These are phyloP conservation scores for Corythucha ciliata DNA, from an alignment of 2,888 invertebrate genomes.

Conservation along the genomic window DNA sequence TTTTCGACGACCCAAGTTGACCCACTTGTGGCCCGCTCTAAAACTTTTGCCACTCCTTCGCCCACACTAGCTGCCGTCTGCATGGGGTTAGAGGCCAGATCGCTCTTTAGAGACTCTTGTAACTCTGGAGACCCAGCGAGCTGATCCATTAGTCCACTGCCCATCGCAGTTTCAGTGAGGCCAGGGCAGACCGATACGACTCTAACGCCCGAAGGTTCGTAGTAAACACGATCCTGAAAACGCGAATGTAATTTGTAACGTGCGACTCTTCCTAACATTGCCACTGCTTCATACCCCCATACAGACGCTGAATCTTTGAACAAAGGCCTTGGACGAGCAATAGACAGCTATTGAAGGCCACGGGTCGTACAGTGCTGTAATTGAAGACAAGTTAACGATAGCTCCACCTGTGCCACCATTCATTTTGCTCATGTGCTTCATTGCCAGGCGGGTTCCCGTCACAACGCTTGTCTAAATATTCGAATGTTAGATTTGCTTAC, in stretches of 20 bases:
- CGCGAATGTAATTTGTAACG: too few relatives aligned
- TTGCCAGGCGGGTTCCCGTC: constrained; percentile 23
- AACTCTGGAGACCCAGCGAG: constrained; percentile 1
- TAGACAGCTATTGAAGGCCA: constrained; percentile 23
- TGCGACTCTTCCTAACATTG: too few relatives aligned
- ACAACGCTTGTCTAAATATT: constrained; percentile 23
- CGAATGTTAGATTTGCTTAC: too few relatives aligned
- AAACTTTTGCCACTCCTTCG: constrained; percentile 20
- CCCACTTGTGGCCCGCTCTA: constrained; percentile 24
- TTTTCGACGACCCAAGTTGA: constrained; percentile 26
- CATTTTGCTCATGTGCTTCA: constrained; percentile 27
- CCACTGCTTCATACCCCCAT: constrained; percentile 21
- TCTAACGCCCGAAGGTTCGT: constrained; percentile 22
- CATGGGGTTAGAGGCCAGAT: background rate
- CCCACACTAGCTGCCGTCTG: constrained; percentile 22
- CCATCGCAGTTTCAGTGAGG: constrained; percentile 23
- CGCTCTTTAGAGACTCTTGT: background rate
- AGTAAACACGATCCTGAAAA: constrained; percentile 25
- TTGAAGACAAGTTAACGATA: constrained; percentile 26
- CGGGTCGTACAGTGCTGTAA: constrained; percentile 17
- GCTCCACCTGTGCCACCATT: constrained; percentile 25
- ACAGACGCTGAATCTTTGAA: constrained; percentile 22
- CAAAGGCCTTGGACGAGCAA: constrained; percentile 25
- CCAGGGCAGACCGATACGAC: constrained; percentile 27
- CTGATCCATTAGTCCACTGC: background rate